Base-by-base conservation (phyloP, 2,113 vertebrate species). In the Centropristis striata region DNA sequence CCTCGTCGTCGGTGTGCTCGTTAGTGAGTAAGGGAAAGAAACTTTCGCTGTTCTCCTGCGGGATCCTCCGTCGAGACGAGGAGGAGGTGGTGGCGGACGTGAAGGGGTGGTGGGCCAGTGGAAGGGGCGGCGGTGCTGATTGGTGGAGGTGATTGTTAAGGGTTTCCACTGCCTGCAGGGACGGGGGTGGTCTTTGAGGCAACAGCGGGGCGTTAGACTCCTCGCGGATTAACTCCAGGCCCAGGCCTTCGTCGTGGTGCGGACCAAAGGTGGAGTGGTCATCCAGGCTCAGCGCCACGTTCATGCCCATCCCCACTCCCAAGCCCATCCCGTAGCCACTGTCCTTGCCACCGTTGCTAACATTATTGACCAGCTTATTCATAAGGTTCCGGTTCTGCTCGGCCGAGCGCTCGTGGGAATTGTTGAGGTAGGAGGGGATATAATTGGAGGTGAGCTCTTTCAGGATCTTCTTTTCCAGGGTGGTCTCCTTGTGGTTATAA, bases 381-480 rank as follows among this genome's bases (percentile, higher is more conserved):
- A 98, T 96, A 67, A 99, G 94, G 90, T 99, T 99, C 85, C 96
- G 94, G 90, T 95, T 97, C 88, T 98, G 97, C 89, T 99, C 97
- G 0, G 93, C 94, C 54, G 96, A 94, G 91, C 95, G 95, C 92
- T 98, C 97, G 1, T 97, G 97, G 71, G 92, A 90, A 90, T 97
- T 98, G 96, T 98, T 99, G 93, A 98, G 96, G 93, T 99, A 99
- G 61, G 98, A 97, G 78, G 98, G 98, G 92, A 99, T 97, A 86
- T 98, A 99, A 93, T 97, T 98, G 91, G 98, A 98, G 74, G 98
- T 97, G 90, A 99, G 97, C 96, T 99, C 98, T 96, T 99, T 98
- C 90, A 99, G 96, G 88, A 99, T 98, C 94, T 98, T 99, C 95
- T 98, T 98, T 94, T 99, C 98, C 75, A 99, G 95, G 92, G 97